phyloP scores from a whole-genome alignment of 2,888 invertebrate species.

The Limulus polyphemus region DNA sequence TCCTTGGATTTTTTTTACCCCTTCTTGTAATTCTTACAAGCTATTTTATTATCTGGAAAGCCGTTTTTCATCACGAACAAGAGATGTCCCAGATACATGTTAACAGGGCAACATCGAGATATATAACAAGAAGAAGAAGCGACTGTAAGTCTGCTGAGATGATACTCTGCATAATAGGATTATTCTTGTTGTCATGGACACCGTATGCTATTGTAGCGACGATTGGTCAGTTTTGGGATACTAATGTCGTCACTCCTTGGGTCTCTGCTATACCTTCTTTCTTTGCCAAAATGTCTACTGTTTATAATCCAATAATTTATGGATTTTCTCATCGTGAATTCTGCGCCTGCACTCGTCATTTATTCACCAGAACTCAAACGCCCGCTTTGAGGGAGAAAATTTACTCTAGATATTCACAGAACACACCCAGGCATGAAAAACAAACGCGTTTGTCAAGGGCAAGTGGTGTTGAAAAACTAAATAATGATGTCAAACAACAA shows the following conservation, averaged over 20 bases:
- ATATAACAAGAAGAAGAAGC: conserved; percentile 15
- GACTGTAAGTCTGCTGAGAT: conserved; percentile 56
- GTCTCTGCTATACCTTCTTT: conserved; percentile 38
- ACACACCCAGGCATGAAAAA: too few relatives aligned
- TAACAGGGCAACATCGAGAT: conserved; percentile 31
- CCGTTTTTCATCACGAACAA: conserved; percentile 36
- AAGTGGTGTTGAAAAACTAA: too few relatives aligned
- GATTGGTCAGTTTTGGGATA: conserved; percentile 57
- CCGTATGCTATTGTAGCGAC: conserved; percentile 64
- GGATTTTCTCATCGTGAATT: conserved; percentile 38
- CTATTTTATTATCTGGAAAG: conserved; percentile 44
- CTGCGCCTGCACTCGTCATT: conserved; percentile 4
- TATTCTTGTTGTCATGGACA: conserved; percentile 69
- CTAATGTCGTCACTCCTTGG: conserved; percentile 52
- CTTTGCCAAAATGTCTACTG: conserved; percentile 40
- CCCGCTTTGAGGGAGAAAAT: too few relatives aligned
- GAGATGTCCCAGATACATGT: conserved; percentile 34
- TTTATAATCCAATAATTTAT: conserved; percentile 41
- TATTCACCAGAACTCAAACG: too few relatives aligned
- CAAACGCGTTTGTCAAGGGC: too few relatives aligned
- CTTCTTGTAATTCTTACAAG: conserved; percentile 56
- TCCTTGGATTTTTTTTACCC: conserved; percentile 62
- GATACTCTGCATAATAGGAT: conserved; percentile 53
- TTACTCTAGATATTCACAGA: too few relatives aligned
- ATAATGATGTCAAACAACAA: too few relatives aligned